Conservation (phyloP, 2,888 invertebrate genomes). For the Drosophila greeni region DNA sequence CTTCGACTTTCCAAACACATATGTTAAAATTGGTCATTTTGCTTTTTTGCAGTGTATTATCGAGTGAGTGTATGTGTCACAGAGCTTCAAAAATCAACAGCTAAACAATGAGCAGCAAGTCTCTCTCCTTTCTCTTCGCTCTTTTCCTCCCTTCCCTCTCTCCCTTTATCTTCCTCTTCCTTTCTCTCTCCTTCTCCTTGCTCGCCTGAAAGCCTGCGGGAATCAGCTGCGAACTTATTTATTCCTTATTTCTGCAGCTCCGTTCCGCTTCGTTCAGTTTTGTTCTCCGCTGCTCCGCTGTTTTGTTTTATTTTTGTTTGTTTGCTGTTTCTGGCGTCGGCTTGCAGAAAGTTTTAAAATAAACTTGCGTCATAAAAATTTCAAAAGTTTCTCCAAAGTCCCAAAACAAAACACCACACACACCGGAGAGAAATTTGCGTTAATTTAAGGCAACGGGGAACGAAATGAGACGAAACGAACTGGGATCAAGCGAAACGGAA, state of each 20-base stretch:
- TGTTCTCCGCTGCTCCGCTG: neutral
- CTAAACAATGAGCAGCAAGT: conserved; percentile 57
- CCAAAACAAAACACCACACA: conserved; percentile 14
- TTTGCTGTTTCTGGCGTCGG: conserved; percentile 43
- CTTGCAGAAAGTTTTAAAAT: conserved; percentile 66
- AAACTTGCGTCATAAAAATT: conserved; percentile 71
- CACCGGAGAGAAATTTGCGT: conserved; percentile 21
- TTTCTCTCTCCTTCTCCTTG: neutral
- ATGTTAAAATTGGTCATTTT: too few relatives aligned
- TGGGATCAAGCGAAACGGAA: conserved; percentile 16
- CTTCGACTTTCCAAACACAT: too few relatives aligned
- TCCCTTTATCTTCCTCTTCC: neutral
- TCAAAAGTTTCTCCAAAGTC: conserved; percentile 54
- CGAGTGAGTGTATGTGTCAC: conserved; percentile 40
- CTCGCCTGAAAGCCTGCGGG: conserved; percentile 27
- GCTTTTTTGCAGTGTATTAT: neutral
- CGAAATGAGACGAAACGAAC: conserved; percentile 29
- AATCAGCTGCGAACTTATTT: conserved; percentile 39
- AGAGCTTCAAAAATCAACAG: conserved; percentile 59
- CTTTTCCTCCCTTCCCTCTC: neutral
- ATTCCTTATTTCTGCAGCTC: conserved; percentile 24
- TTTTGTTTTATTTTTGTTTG: conserved; percentile 21
- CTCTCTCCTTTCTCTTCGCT: neutral
- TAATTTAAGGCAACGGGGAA: conserved; percentile 26
- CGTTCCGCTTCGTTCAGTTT: conserved; percentile 21